Conservation (phyloP, 2,797 vertebrate genomes). For the Pygocentrus nattereri region DNA sequence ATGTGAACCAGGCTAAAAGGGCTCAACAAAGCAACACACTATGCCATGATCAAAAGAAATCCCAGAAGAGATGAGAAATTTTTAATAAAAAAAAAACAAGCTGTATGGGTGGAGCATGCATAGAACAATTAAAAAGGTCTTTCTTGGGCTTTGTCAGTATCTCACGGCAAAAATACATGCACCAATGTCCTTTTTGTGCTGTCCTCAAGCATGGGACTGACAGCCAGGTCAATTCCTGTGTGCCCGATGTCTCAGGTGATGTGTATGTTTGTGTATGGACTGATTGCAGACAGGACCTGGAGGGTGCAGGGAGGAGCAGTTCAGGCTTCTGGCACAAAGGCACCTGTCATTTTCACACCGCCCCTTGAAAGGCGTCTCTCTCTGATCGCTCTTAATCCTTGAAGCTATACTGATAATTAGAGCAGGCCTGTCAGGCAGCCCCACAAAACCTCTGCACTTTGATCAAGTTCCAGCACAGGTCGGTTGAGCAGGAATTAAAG, state of each 20-base stretch:
- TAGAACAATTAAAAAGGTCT: background rate
- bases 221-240: background rate
- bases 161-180: background rate
- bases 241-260: background rate
- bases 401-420: constrained; percentile 72
- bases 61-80: too few relatives aligned
- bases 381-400: constrained; percentile 70
- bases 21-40: too few relatives aligned
- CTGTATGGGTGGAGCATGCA: background rate
- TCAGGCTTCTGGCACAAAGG: constrained; percentile 54
- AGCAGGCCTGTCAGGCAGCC: constrained; percentile 58
- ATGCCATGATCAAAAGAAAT: too few relatives aligned
- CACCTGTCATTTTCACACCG: constrained; percentile 56
- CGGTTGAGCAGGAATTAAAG: constrained; percentile 3
- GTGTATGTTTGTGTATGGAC: background rate
- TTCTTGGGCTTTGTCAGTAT: background rate
- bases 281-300: constrained; percentile 37
- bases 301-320: constrained; percentile 46
- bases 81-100: too few relatives aligned
- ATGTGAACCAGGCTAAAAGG: too few relatives aligned
- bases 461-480: constrained; percentile 67
- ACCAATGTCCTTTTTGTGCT: background rate
- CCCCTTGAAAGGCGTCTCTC: constrained; percentile 53
- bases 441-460: constrained; percentile 56
- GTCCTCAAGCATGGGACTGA: too few relatives aligned